Base-by-base conservation (phyloP, 2,888 invertebrate genomes). In the Leptinotarsa tumamoca region DNA sequence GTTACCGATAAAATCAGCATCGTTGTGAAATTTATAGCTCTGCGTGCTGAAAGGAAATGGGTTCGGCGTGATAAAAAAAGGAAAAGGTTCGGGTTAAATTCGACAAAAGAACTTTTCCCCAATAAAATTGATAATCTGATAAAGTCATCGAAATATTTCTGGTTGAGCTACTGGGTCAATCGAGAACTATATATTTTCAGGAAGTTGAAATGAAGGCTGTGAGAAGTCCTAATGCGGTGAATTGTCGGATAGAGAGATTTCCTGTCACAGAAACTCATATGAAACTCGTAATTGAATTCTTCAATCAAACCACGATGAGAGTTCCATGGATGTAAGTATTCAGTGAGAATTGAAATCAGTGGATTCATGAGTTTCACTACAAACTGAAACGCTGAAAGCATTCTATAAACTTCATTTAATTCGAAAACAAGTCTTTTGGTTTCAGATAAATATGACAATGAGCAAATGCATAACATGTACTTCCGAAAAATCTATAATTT, bases 121-220 rank as follows among this genome's bases (percentile, higher is more conserved):
- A 63, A 63, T 63, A 63, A 63, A 63, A 63, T 27, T 43, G 63
- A 33, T 63, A 43, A 63, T 63, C 33, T n/a, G 63, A 63, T 63
- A 63, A n/a, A 63, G 63, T 63, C 63, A 33, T 43, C 33, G 33
- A n/a, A 33, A 63, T 43, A n/a, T 33, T 43, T n/a, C n/a, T 43
- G 1, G 4, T 63, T 10, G 63, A 33, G 33, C 7, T n/a, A 33
- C 63, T 27, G 63, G 43, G 63, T 63, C 63, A 63, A n/a, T 23
- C 15, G 27, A 3, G 43, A 5, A 14, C 63, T 33, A 27, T 63
- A n/a, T 27, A 33, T 63, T 63, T 33, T 33, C 63, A 3, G 63
- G 18, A 63, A 15, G 23, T 23, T 4, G 23, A 58, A 58, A 21
- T 21, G 4, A 23, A 58, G 7, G 4, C 15, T 58, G 15, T 58